A percentile compares a stretch with the other conserved stretches of the same genome.
These are phyloP conservation scores for Mactromeris polynyma DNA, from an alignment of 2,888 invertebrate genomes.

Conservation along the genomic window DNA sequence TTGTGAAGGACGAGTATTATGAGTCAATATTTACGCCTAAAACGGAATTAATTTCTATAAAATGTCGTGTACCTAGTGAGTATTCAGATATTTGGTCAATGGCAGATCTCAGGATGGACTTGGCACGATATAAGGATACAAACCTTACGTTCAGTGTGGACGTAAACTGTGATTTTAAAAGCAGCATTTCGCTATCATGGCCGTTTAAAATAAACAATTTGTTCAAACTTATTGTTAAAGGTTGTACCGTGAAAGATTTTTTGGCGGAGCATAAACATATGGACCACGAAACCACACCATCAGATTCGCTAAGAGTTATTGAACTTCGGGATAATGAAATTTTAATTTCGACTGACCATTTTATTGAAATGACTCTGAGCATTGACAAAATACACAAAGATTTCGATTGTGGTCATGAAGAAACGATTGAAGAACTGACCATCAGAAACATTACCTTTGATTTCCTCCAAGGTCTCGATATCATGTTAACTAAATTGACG, in stretches of 20 bases:
- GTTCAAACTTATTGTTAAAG: slow-evolving; percentile 50
- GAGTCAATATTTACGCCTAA: slow-evolving; percentile 56
- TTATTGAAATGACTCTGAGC: slow-evolving; percentile 40
- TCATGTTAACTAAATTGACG: slow-evolving; percentile 11
- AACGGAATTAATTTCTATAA: slow-evolving; percentile 31
- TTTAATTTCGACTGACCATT: slow-evolving; percentile 34
- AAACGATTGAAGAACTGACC: slow-evolving; percentile 56
- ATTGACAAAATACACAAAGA: slow-evolving; percentile 55
- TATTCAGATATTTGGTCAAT: slow-evolving; percentile 51
- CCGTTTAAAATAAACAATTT: slow-evolving; percentile 70
- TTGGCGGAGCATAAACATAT: slow-evolving; percentile 54
- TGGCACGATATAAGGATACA: slow-evolving; percentile 28
- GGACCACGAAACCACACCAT: slow-evolving; percentile 43
- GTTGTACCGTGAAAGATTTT: slow-evolving; percentile 66
- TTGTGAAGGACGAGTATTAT: slow-evolving; percentile 29
- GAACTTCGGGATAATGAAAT: slow-evolving; percentile 48
- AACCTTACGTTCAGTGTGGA: slow-evolving; percentile 52
- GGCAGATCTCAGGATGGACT: slow-evolving; percentile 43
- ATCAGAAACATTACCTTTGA: slow-evolving; percentile 61
- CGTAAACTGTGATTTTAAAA: slow-evolving; percentile 52
- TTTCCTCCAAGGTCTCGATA: slow-evolving; percentile 43
- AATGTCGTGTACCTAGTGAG: slow-evolving; percentile 36
- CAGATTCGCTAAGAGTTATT: slow-evolving; percentile 64
- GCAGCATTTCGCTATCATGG: slow-evolving; percentile 69
- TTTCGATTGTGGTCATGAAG: slow-evolving; percentile 71